Evolutionary conservation across 1,140 invertebrate genomes (phyloP).

Genomic region (Helicoverpa zea): DNA sequence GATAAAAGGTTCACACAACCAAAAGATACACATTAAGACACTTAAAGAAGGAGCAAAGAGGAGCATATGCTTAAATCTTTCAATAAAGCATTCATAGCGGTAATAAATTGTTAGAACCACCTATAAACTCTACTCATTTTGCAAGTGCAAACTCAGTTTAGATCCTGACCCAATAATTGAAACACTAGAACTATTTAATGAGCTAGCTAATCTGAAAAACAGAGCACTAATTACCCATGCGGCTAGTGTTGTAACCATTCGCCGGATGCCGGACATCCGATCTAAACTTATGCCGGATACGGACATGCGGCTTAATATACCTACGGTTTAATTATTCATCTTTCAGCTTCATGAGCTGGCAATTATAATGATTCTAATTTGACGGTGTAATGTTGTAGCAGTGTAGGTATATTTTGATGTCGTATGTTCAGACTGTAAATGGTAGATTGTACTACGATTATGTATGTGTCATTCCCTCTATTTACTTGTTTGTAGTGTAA

Average conservation of each 20-base stretch:
- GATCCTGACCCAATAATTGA: neutral
- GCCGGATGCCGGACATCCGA: constrained; percentile 34
- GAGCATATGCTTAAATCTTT: no score
- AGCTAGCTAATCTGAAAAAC: neutral
- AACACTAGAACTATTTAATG: neutral
- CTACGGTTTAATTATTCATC: constrained; percentile 31
- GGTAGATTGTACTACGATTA: neutral
- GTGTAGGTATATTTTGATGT: neutral
- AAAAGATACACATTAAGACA: no score
- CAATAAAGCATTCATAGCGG: no score
- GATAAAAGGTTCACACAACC: no score
- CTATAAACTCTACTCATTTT: no score
- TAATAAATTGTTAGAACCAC: no score
- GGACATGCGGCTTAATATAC: constrained; percentile 15
- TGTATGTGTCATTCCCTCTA: neutral
- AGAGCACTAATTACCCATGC: constrained; percentile 29
- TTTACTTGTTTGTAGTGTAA: no score
- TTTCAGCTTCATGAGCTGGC: constrained; percentile 8
- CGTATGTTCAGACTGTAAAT: neutral
- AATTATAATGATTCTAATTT: constrained; percentile 26
- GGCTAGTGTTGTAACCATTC: constrained; percentile 11
- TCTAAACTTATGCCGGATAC: constrained; percentile 41
- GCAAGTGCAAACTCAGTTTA: no score
- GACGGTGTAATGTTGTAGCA: neutral
- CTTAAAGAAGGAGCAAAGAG: no score